Conservation (phyloP, 2,113 vertebrate species). For the Herpetotheres cachinnans region DNA sequence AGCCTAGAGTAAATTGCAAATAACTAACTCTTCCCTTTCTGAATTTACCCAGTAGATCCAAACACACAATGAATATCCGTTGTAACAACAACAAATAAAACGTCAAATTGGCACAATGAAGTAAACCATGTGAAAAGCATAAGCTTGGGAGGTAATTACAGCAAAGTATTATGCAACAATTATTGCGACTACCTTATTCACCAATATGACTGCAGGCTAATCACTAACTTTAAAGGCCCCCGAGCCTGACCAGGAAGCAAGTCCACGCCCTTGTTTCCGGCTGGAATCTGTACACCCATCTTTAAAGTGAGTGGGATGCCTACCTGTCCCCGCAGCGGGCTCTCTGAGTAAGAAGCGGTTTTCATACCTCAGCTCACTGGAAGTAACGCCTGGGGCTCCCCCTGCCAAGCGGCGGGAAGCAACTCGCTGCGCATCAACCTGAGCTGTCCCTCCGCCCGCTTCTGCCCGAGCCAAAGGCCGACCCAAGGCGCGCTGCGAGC, state of each 20-base stretch:
- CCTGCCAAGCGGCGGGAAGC: fast-evolving
- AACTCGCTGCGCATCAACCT: fast-evolving
- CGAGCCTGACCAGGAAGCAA: fast-evolving
- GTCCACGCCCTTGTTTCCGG: fast-evolving
- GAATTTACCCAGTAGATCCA: background rate
- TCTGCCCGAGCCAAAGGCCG: fast-evolving
- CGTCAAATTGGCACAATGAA: fast-evolving
- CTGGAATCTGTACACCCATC: fast-evolving
- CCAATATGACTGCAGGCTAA: fast-evolving
- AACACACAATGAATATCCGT: fast-evolving
- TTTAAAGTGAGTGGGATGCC: fast-evolving
- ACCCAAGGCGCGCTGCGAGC: fast-evolving
- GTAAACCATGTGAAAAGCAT: background rate
- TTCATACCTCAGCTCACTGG: fast-evolving
- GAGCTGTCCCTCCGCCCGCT: no score
- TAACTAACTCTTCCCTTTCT: background rate
- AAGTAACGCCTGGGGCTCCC: fast-evolving
- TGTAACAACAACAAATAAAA: no score
- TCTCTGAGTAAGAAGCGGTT: fast-evolving
- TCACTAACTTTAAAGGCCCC: fast-evolving
- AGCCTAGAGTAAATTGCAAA: background rate
- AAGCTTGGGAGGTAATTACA: background rate
- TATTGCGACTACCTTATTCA: no score
- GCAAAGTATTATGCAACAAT: background rate
- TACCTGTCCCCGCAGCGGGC: fast-evolving